Evolutionary conservation across 2,888 invertebrate species (phyloP), one percentile per base, ranked within the genome.

Genomic region (Cephalotes varians): DNA sequence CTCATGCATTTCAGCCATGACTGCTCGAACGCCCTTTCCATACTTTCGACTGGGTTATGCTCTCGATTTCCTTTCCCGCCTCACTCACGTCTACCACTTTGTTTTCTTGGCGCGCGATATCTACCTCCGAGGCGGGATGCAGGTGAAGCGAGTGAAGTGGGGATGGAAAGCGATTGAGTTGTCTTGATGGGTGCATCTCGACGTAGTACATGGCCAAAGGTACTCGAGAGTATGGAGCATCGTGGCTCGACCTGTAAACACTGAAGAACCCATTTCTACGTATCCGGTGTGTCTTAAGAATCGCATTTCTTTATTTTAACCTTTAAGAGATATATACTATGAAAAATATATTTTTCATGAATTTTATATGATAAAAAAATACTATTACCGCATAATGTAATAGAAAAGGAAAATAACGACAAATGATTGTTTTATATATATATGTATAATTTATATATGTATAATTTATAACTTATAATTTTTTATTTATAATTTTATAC

Each of bases 211-310:
- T 71, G 82, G 74, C 76, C 80, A 79, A 76, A 67, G 77, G 74
- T 85, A 88, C 84, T 81, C 84, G 84, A 80, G 49, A 65, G 80
- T 77, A 82, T 77, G 74, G 85, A 84, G 79, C 58, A 87, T 87
- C 90, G 76, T 89, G 83, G 84, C 67, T 87, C 89, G 89, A 90
- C 90, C 91, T 89, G 89, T 88, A 90, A 91, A 93, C 92, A 92
- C 90, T 89, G 90, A 82, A 91, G 92, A 87, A 85, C 91, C n/a
- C 92, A 91, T 92, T 85, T 88, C 85, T 90, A 87, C 82, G 87
- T 69, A 79, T 85, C 80, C n/a, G 72, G 83, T 54, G 76, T 49
- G 28, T 21, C 71, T 18, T 7, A 10, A 69, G 18, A 56, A 34
- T 25, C 10, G 21, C 54, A 64, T 40, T 9, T 25, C 31, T 47